Conservation (phyloP, 2,797 vertebrate species). For the Phoxinus dragarum region DNA sequence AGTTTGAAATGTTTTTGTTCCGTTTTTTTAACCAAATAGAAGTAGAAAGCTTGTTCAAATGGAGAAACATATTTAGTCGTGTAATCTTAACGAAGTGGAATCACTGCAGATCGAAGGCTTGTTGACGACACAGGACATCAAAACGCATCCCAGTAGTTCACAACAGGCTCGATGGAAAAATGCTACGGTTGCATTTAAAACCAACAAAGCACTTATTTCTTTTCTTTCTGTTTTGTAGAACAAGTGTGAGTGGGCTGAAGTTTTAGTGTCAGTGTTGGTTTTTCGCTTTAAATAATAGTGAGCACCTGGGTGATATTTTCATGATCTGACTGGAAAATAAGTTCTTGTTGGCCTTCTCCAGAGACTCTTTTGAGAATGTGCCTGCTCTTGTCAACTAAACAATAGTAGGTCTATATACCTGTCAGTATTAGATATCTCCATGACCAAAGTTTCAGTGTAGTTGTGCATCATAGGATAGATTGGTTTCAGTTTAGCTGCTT, state of each 20-base stretch:
- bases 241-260: conserved; percentile 35
- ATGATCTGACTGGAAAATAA: conserved; percentile 50
- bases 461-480: conserved; percentile 49
- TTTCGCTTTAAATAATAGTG: conserved; percentile 61
- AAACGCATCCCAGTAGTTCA: conserved; percentile 57
- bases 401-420: conserved; percentile 51
- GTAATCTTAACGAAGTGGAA: conserved; percentile 60
- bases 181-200: conserved; percentile 64
- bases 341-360: conserved; percentile 56
- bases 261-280: conserved; percentile 47
- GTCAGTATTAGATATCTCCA: conserved; percentile 62
- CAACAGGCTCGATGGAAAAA: conserved; percentile 64
- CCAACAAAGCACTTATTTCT: conserved; percentile 62
- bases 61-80: conserved; percentile 74
- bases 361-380: conserved; percentile 59
- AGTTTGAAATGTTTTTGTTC: conserved; percentile 62
- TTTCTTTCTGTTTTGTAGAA: conserved; percentile 24
- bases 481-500: conserved; percentile 51
- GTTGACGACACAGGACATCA: conserved; percentile 52
- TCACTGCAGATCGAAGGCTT: conserved; percentile 59
- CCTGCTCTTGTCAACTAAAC: conserved; percentile 57
- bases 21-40: conserved; percentile 83
- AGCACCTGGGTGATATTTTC: conserved; percentile 55
- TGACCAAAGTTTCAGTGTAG: conserved; percentile 61
- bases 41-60: conserved; percentile 80